phyloP scores from a whole-genome alignment of 2,888 invertebrate species.

The Cybosia mesomella region DNA sequence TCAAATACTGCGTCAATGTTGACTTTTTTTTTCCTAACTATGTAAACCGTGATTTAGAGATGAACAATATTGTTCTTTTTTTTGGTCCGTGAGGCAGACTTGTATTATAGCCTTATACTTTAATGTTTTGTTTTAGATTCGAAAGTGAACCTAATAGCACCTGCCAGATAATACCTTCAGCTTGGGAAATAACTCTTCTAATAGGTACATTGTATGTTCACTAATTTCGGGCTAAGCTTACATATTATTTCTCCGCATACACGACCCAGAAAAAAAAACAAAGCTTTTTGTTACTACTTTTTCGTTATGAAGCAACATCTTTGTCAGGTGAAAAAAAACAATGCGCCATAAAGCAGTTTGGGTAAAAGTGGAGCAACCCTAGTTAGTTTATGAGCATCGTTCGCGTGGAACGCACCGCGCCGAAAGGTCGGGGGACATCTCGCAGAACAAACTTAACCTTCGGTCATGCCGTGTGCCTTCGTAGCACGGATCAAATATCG shows the following conservation, averaged over 20 bases:
- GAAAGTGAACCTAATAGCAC: conserved; percentile 8
- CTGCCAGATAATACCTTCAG: not conserved
- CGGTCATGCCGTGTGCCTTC: conserved; percentile 80
- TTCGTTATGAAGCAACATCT: conserved; percentile 63
- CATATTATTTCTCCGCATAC: conserved; percentile 24
- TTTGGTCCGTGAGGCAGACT: not conserved
- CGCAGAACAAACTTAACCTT: conserved; percentile 65
- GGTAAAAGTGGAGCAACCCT: conserved; percentile 77
- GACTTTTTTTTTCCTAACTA: not conserved
- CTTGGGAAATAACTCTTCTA: conserved; percentile 5
- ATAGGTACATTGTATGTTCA: not conserved
- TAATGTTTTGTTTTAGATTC: not conserved
- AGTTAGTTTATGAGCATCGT: conserved; percentile 73
- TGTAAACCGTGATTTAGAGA: not conserved
- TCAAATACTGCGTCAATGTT: not conserved
- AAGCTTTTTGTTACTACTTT: conserved; percentile 67
- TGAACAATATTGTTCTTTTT: not conserved
- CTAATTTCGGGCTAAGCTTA: conserved; percentile 8
- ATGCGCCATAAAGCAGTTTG: conserved; percentile 75
- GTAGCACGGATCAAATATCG: conserved; percentile 72
- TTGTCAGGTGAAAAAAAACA: conserved; percentile 66
- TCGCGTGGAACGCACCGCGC: conserved; percentile 71
- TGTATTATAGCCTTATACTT: not conserved
- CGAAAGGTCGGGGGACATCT: conserved; percentile 54
- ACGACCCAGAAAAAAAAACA: conserved; percentile 56